A percentile compares a stretch with the other conserved stretches of the same genome.
phyloP scores from a whole-genome alignment of 1,140 invertebrate species.

The Hestina assimilis region DNA sequence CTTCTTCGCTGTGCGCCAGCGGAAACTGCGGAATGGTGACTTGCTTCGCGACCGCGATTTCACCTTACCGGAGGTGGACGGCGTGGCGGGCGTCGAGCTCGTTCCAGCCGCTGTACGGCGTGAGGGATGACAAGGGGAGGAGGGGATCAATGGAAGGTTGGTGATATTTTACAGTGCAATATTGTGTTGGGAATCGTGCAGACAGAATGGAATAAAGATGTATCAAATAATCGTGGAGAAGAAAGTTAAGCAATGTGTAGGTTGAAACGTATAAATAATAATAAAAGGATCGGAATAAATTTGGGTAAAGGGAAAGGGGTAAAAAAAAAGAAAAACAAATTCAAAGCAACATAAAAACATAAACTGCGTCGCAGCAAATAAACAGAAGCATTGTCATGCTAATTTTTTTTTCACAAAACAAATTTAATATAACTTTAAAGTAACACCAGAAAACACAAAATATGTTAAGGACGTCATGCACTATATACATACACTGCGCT shows the following conservation, averaged over 20 bases:
- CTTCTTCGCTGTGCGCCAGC: slow-evolving; percentile 84
- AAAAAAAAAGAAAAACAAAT: slow-evolving; percentile 61
- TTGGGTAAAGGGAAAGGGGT: slow-evolving; percentile 16
- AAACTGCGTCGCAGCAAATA: slow-evolving; percentile 60
- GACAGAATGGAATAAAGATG: neutral
- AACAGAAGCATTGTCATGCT: slow-evolving; percentile 61
- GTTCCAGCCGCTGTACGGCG: slow-evolving; percentile 48
- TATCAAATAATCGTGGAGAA: neutral
- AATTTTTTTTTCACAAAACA: slow-evolving; percentile 10
- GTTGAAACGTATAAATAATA: too few species aligned
- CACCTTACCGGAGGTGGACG: slow-evolving; percentile 77
- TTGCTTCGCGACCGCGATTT: slow-evolving; percentile 91
- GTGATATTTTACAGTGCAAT: neutral
- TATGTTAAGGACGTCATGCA: slow-evolving; percentile 50
- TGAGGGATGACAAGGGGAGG: neutral
- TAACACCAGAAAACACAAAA: slow-evolving; percentile 55
- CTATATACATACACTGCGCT: slow-evolving; percentile 30
- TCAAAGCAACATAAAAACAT: slow-evolving; percentile 74
- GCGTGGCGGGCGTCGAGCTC: slow-evolving; percentile 60
- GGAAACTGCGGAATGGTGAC: slow-evolving; percentile 93
- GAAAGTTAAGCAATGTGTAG: too few species aligned
- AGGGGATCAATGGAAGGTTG: neutral
- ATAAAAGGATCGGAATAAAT: too few species aligned
- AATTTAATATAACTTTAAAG: slow-evolving; percentile 32
- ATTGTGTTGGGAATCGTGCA: neutral